Evolutionary conservation across 2,888 invertebrate species (phyloP), one percentile per base, ranked within the genome.

Genomic region (Drosophila macrothrix): DNA sequence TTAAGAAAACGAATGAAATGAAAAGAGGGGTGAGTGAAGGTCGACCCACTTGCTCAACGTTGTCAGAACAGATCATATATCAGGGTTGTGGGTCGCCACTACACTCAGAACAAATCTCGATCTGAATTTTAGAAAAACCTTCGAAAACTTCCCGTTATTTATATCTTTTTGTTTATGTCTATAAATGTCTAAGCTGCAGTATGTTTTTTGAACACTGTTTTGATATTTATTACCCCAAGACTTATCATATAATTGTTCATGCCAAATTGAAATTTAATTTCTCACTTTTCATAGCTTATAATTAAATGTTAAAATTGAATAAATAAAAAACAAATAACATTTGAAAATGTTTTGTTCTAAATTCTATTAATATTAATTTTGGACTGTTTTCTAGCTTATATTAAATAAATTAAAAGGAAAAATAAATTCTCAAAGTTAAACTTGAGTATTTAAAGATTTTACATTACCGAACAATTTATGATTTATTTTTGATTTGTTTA

Each of bases 1-100:
- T 6, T 12, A 19, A 22, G 6, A 35, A 4, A 41, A 25, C 5
- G 37, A 12, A 19, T 28, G 29, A 16, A 31, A 10, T 4, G 22
- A 7, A 25, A 12, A 10, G 19, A 35, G 33, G 35, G 16, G n/a
- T 28, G 67, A 52, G 19, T 22, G 35, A 28, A 22, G 56, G 19
- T 39, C 25, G 56, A 68, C 68, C 29, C 68, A 43, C 35, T 67
- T 67, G 28, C 14, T 25, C 22, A 1, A 53, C 29, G 43, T 39
- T 60, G 69, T 41, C 61, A 54, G 54, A 54, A 54, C 33, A 60
- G 69, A 70, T 70, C 69, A 61, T 61, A 50, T 50, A 61, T 70
- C 53, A 55, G 54, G 62, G 41, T 61, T 70, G 55, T 61, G 61
- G 71, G 12, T 49, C 52, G 33, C 28, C 39, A n/a, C 10, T 19